Percentiles rank a stretch among this genome's conserved stretches.
These are phyloP conservation scores for Chitala chitala DNA, from an alignment of 2,113 vertebrate genomes.

Conservation along the genomic window DNA sequence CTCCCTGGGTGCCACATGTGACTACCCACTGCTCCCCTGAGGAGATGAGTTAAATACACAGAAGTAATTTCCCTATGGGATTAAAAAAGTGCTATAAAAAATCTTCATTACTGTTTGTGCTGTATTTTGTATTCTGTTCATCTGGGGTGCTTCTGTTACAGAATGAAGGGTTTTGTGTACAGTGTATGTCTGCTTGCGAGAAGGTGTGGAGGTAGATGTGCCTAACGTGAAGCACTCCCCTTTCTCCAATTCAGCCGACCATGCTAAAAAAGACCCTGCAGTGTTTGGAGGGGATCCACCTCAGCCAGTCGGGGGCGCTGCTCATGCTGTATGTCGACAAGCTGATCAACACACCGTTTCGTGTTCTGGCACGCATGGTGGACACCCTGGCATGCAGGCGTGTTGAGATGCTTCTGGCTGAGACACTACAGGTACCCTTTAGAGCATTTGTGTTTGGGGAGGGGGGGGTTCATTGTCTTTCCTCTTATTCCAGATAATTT, in stretches of 20 bases:
- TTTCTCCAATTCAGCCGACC: conserved; percentile 65
- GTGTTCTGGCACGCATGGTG: conserved; percentile 89
- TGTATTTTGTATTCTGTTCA: no score
- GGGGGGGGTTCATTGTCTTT: background rate
- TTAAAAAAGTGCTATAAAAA: no score
- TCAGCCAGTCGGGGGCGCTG: conserved; percentile 93
- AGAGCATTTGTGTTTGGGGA: background rate
- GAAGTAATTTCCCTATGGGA: no score
- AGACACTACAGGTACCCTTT: conserved; percentile 76
- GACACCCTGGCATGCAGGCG: conserved; percentile 92
- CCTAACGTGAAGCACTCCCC: no score
- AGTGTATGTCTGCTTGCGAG: background rate
- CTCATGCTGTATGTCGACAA: conserved; percentile 88
- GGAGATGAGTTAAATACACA: no score
- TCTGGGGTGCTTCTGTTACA: no score
- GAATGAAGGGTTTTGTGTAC: background rate
- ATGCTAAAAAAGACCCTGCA: conserved; percentile 87
- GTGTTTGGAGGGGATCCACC: conserved; percentile 95
- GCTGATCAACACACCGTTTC: conserved; percentile 82
- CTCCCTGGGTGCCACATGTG: no score
- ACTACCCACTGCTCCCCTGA: no score
- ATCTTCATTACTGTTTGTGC: no score
- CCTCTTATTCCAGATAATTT: background rate
- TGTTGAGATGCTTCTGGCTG: conserved; percentile 94
- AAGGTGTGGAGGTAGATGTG: background rate